Conservation (phyloP, 2,113 vertebrate genomes). For the Ciconia stormi region DNA sequence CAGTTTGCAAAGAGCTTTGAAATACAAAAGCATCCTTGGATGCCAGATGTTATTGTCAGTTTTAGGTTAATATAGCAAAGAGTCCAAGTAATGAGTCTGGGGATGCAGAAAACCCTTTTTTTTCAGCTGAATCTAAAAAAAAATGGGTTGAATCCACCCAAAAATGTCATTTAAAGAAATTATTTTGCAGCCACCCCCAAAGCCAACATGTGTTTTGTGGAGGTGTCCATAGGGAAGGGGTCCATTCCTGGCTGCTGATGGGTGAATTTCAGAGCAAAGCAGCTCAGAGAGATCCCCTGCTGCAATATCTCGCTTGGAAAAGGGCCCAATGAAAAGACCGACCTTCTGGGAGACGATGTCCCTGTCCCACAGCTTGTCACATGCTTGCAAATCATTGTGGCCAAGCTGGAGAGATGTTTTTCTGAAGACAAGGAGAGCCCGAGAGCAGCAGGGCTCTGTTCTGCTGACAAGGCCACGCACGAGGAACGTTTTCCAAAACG, state of each 20-base stretch:
- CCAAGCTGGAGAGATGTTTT: background rate
- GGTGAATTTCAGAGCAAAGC: background rate
- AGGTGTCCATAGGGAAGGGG: background rate
- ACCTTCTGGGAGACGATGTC: background rate
- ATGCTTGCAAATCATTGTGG: fast-evolving
- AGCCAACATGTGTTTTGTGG: background rate
- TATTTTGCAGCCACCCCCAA: background rate
- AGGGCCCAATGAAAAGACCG: background rate
- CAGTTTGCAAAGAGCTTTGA: background rate
- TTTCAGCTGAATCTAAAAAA: background rate
- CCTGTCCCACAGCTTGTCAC: background rate
- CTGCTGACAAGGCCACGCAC: fast-evolving
- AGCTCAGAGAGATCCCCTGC: background rate
- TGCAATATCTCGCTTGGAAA: background rate
- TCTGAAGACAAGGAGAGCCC: background rate
- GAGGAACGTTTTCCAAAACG: background rate
- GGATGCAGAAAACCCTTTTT: background rate
- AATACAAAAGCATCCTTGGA: background rate
- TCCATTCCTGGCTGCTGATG: background rate
- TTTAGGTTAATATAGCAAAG: slow-evolving; percentile 35
- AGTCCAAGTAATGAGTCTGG: background rate
- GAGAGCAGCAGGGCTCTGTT: background rate
- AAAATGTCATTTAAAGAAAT: background rate
- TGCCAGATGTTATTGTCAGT: background rate
- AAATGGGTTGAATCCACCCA: background rate